phyloP scores from a whole-genome alignment of 2,888 invertebrate genomes.

The Cryptocephalus moraei region DNA sequence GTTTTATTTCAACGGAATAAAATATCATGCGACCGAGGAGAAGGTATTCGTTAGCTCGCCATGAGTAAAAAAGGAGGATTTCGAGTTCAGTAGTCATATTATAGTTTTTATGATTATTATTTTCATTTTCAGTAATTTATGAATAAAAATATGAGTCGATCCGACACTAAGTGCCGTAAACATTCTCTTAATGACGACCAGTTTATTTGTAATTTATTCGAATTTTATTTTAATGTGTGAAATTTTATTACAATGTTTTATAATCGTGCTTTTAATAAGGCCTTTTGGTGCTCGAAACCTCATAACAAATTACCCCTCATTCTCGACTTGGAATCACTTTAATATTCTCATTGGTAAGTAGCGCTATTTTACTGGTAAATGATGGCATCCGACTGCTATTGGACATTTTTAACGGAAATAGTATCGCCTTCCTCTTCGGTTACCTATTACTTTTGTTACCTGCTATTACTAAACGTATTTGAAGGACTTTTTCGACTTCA shows the following conservation, averaged over 20 bases:
- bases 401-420: too few relatives aligned
- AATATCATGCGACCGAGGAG: constrained; percentile 26
- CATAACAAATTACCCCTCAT: not conserved
- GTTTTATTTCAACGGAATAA: constrained; percentile 30
- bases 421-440: too few relatives aligned
- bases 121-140: constrained; percentile 41
- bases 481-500: too few relatives aligned
- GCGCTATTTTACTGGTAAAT: too few relatives aligned
- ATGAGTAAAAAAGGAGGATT: constrained; percentile 23
- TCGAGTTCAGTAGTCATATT: constrained; percentile 39
- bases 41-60: constrained; percentile 22
- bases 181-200: constrained; percentile 40
- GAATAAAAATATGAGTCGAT: constrained; percentile 39
- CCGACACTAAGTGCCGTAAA: constrained; percentile 39
- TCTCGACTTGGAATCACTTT: not conserved
- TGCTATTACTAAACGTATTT: too few relatives aligned
- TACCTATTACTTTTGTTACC: too few relatives aligned
- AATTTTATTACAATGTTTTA: constrained; percentile 43
- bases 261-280: constrained; percentile 41
- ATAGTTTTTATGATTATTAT: constrained; percentile 40
- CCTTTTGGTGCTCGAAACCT: constrained; percentile 31
- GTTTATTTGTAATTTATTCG: constrained; percentile 41
- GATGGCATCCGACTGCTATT: too few relatives aligned
- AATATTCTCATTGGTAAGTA: too few relatives aligned
- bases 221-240: constrained; percentile 43